Conservation (phyloP, 2,797 vertebrate genomes). For the Furcifer pardalis region DNA sequence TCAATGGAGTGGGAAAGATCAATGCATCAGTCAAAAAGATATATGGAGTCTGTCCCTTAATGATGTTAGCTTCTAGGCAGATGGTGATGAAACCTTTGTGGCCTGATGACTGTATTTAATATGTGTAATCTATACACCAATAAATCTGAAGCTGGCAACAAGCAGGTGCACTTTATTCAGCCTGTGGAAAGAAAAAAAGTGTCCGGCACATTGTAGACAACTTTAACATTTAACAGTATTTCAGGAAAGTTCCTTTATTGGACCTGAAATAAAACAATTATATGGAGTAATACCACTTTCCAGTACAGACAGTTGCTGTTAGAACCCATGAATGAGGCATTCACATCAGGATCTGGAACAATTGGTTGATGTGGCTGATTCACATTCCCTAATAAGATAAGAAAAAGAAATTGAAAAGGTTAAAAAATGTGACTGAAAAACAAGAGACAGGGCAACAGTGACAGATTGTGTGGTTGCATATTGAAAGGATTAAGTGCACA, state of each 20-base stretch:
- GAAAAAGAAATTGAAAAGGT: slow-evolving; percentile 3
- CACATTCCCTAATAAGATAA: background rate
- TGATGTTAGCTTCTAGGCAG: slow-evolving; percentile 66
- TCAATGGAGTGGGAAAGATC: slow-evolving; percentile 59
- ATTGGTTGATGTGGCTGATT: background rate
- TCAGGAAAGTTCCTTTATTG: slow-evolving; percentile 16
- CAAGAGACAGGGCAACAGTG: slow-evolving; percentile 15
- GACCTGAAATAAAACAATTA: slow-evolving; percentile 45
- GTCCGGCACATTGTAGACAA: slow-evolving; percentile 20
- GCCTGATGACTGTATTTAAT: slow-evolving; percentile 63
- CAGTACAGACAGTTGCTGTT: slow-evolving; percentile 10
- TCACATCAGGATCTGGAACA: background rate
- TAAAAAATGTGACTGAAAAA: rapidly evolving
- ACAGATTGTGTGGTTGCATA: background rate
- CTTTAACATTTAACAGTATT: slow-evolving; percentile 46
- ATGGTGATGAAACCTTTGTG: slow-evolving; percentile 59
- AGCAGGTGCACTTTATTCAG: slow-evolving; percentile 39
- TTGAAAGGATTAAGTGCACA: background rate
- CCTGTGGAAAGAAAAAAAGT: slow-evolving; percentile 41
- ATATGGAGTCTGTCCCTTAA: slow-evolving; percentile 66
- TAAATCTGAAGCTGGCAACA: slow-evolving; percentile 63
- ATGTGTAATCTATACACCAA: slow-evolving; percentile 59
- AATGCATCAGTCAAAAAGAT: slow-evolving; percentile 61
- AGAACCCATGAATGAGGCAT: slow-evolving; percentile 16
- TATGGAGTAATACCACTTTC: slow-evolving; percentile 30